Base-by-base conservation (phyloP, 2,888 invertebrate genomes). In the Mythimna pallens region DNA sequence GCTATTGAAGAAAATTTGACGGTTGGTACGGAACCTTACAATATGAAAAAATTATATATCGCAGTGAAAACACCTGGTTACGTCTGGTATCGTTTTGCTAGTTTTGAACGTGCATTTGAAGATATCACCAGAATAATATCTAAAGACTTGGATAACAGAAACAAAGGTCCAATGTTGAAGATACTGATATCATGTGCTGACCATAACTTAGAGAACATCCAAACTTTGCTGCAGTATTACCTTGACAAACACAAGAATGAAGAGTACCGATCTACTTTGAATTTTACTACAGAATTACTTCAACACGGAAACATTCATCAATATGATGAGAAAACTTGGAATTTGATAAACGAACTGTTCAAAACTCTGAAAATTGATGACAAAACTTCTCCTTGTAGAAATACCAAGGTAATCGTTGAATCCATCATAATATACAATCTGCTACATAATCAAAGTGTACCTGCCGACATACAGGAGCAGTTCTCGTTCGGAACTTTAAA, bases 41-140 rank as follows among this genome's bases (percentile, higher is more conserved):
- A 80, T 47, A 84, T 89, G 77, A 88, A 78, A 54, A 85, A 78
- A 55, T 77, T 92, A 47, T 82, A 75, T 61, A 62, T 71, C n/a
- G 62, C 52, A 58, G 72, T 80, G 40, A 61, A 58, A 68, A 75
- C 70, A 52, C 77, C 83, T 47, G 74, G 81, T 68, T 89, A 93
- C 70, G 61, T 85, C 14, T 94, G 94, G 93, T 94, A 94, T 76
- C 84, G 83, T 54, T 92, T 90, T 81, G 92, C 93, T 4, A 88
- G 90, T 52, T 94, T 94, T 80, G 84, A 89, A 67, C 81, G 78
- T 5, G 94, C 94, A 17, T 92, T 94, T 80, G 65, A 76, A 17
- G 92, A 92, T 71, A 79, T 86, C 12, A 86, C 82, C n/a, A 76
- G 52, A 63, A 57, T 84, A 30, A 78, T 86, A 69, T 73, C 79